Base-by-base conservation (phyloP, 2,797 vertebrate species). In the Mastacembelus armatus region DNA sequence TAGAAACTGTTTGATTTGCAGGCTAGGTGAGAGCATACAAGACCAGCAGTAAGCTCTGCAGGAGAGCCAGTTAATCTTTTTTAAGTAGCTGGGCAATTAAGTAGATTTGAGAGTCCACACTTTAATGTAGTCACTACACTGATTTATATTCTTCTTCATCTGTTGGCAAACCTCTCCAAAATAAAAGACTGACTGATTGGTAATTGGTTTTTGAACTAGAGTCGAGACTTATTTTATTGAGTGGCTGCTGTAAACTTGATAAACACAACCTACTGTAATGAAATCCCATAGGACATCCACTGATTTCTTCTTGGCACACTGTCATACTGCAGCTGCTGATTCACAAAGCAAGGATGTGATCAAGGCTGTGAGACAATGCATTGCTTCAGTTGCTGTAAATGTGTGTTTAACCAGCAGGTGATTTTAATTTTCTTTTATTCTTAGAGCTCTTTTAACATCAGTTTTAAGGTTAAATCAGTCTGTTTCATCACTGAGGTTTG, bases 1-100 rank as follows among this genome's bases (percentile, higher is more conserved):
- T 38, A 51, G 22, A 43, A 47, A 35, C 3, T 18, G 30, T 50
- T 66, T 66, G 66, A 80, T 66, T 72, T 78, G 50, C 62, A 27
- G 32, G 8, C 38, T 30, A 42, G 44, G 30, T 54, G 49, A 40
- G 44, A 58, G 36, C 16, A 14, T 6, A 42, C 51, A 66, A 44
- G 47, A 52, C 40, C 51, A 42, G 63, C 24, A 47, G 26, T 66
- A 62, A 73, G 27, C 16, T 26, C 44, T 26, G 49, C 50, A 42
- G 43, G 38, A n/a, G 4, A 39, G 33, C n/a, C 59, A 24, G 19
- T 67, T 60, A 27, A 74, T 80, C 55, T 59, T 14, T 61, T 60
- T 47, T 21, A 40, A 29, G 8, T 30, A 36, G 48, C 30, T 11
- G 4, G 39, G 32, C 39, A 32, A 5, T 56, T 24, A 5, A 44